These are phyloP conservation scores for Bucorvus abyssinicus DNA, from an alignment of 2,797 vertebrate species.

Conservation along the genomic window DNA sequence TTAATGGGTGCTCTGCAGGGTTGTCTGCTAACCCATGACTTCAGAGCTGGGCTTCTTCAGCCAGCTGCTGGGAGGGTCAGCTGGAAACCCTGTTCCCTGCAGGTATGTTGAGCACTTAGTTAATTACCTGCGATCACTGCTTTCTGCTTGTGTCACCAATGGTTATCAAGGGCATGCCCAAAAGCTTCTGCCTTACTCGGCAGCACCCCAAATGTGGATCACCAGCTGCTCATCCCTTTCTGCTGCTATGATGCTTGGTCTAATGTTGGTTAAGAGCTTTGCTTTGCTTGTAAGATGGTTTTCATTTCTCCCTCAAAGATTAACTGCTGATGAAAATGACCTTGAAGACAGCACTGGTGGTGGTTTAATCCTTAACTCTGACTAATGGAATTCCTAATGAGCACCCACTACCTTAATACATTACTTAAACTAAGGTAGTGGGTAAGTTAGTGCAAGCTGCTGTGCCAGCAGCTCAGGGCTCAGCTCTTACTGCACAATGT, in stretches of 20 bases:
- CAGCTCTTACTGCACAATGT: fast-evolving
- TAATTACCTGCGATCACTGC: not conserved
- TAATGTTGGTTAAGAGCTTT: not conserved
- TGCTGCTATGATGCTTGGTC: not conserved
- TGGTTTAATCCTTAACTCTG: slow-evolving; percentile 45
- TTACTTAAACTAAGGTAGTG: not conserved
- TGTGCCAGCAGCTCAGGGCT: not conserved
- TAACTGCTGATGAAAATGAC: not conserved
- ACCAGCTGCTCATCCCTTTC: not conserved
- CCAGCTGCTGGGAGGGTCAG: not conserved
- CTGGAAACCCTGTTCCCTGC: not conserved
- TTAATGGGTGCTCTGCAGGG: not conserved
- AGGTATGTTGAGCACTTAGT: not conserved
- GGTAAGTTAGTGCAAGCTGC: not conserved
- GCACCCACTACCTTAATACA: not conserved
- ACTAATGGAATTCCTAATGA: not conserved
- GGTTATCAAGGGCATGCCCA: not conserved
- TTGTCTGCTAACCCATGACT: not conserved
- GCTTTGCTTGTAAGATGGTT: not conserved
- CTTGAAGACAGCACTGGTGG: not conserved
- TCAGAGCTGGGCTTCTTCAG: not conserved
- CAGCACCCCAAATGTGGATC: not conserved
- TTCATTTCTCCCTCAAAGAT: not conserved
- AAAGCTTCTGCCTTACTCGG: not conserved
- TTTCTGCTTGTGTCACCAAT: not conserved